Conservation (phyloP, 2,797 vertebrate genomes). For the Onychomys torridus region DNA sequence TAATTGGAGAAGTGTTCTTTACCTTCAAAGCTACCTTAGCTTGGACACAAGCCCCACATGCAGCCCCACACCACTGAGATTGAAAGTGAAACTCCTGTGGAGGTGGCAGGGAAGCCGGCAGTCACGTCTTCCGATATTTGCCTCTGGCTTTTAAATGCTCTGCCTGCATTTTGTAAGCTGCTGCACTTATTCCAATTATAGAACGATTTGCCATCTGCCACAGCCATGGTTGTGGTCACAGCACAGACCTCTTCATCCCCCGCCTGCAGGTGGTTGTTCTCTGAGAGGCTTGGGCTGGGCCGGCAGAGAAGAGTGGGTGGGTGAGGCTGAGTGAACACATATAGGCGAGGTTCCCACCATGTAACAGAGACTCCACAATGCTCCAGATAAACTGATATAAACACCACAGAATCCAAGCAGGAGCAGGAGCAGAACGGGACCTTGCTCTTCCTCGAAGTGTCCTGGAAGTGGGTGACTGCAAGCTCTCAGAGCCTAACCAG, state of each 20-base stretch:
- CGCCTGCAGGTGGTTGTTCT: neutral
- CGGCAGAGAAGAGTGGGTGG: neutral
- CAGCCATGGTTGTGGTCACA: neutral
- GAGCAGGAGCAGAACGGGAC: neutral
- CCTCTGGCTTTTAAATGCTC: slow-evolving; percentile 7
- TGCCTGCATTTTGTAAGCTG: neutral
- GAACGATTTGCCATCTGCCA: neutral
- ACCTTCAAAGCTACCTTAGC: neutral
- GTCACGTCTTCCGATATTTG: neutral
- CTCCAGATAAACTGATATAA: neutral
- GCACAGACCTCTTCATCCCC: neutral
- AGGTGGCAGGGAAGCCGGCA: neutral
- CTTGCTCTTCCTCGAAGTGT: neutral
- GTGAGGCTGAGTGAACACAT: neutral
- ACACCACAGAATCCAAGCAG: too few species aligned
- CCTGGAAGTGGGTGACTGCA: neutral
- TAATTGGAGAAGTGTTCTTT: neutral
- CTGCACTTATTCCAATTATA: neutral
- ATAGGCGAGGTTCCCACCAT: neutral
- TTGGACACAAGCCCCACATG: neutral
- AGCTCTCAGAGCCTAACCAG: too few species aligned
- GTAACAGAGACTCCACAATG: neutral
- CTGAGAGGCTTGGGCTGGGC: neutral
- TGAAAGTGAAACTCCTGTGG: neutral
- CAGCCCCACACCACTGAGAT: neutral